Evolutionary conservation across 2,113 vertebrate species (phyloP), one percentile per base, ranked within the genome.

Genomic region (Hucho hucho): DNA sequence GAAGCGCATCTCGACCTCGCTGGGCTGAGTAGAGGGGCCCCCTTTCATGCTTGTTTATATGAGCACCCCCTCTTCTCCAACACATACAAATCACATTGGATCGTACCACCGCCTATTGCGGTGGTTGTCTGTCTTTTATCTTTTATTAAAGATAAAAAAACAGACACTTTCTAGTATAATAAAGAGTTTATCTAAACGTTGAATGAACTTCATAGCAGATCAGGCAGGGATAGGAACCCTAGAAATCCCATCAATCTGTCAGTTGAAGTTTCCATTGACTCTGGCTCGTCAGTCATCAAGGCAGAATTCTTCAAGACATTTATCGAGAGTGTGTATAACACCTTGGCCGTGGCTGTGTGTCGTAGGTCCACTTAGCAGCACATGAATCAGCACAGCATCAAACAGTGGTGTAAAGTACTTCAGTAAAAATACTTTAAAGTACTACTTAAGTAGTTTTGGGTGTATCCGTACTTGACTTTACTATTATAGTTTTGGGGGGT

Each of bases 11-110:
- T 90, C 76, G 76, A 82, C 84, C 28, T 79, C 69, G 86, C 73
- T 13, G 75, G 16, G 79, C 77, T 90, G 88, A 92, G 91, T 85
- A 88, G 89, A 91, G 85, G 87, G 90, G 80, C 86, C 92, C 89
- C 86, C 87, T 89, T 90, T 91, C 91, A 91, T 88, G 89, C 82
- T 84, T 91, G 89, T 90, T 92, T 93, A 92, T 91, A 92, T 92
- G 83, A 90, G 88, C 88, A 87, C 18, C 86, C 83, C 83, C 87
- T 90, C 89, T 91, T 91, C 87, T 90, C 91, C 92, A 89, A 91
- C 89, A 90, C 87, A 92, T 88, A 92, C 88, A 91, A 89, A 88
- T 92, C 89, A 88, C 89, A 90, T 90, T 84, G 87, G 87, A 80
- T 91, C 85, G 81, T 86, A 78, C 80, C 86, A 83, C 64, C 81